Conservation (phyloP, 2,888 invertebrate genomes). For the Xylophagus ater region DNA sequence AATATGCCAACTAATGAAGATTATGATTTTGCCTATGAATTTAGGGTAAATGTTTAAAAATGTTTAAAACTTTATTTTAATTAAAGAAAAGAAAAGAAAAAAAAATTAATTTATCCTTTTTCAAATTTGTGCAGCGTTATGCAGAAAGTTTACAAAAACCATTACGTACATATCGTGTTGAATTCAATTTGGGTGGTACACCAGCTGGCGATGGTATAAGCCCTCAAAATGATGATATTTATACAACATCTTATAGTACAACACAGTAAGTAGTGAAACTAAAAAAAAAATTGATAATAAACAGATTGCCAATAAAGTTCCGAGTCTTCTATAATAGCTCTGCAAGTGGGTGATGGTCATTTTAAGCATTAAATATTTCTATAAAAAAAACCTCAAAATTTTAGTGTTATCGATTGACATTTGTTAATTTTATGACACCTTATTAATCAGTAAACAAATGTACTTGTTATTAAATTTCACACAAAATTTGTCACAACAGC, state of each 20-base stretch:
- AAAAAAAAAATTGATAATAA: background rate
- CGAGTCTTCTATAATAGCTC: background rate
- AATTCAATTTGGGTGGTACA: slow-evolving; percentile 28
- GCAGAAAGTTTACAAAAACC: slow-evolving; percentile 40
- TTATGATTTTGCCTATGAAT: slow-evolving; percentile 56
- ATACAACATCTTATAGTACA: slow-evolving; percentile 37
- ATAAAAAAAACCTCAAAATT: too few relatives aligned
- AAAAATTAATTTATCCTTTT: slow-evolving; percentile 9
- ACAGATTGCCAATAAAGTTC: background rate
- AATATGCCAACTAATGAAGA: slow-evolving; percentile 36
- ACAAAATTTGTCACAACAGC: too few relatives aligned
- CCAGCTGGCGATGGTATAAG: slow-evolving; percentile 30
- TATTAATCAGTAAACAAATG: too few relatives aligned
- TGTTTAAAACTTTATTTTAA: background rate
- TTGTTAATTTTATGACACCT: too few relatives aligned
- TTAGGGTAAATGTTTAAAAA: slow-evolving; percentile 56
- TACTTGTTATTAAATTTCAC: too few relatives aligned
- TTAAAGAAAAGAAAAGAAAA: background rate
- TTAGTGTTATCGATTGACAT: too few relatives aligned
- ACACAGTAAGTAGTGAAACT: slow-evolving; percentile 37
- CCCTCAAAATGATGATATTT: slow-evolving; percentile 32
- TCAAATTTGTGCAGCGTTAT: slow-evolving; percentile 29
- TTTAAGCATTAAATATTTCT: too few relatives aligned
- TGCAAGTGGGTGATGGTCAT: too few relatives aligned
- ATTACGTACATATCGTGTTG: slow-evolving; percentile 38